Evolutionary conservation across 2,797 vertebrate species (phyloP), one percentile per base, ranked within the genome.

Genomic region (Valencia hispanica): DNA sequence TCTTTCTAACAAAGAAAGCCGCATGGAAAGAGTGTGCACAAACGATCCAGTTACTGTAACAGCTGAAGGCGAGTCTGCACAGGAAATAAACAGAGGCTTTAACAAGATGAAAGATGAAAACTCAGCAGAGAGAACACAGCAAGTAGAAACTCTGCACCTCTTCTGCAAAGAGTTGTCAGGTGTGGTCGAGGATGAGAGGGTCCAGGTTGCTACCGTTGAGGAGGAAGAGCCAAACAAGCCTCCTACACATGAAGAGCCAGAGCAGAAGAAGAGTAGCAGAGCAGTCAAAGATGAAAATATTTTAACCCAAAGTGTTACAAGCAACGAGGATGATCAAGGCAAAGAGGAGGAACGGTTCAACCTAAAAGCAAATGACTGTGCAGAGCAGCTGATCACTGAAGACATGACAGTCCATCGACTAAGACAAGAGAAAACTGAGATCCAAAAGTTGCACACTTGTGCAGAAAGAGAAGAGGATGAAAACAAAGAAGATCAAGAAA

Each of bases 41-140:
- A 2, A 12, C 74, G 7, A 74, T 5, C 69, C 72, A 4, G n/a
- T 72, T 75, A 74, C 81, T 25, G 77, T 79, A 73, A 84, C 79
- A 61, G 45, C 75, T 4, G 50, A 86, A 80, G 79, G 81, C 25
- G 59, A 87, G 77, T 79, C 77, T 39, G 78, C 18, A 80, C 79
- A 73, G 93, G 91, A 94, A 92, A 78, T n/a, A 17, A 78, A 70
- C 0, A 0, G n/a, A 50, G 85, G 74, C 57, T 79, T 88, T 55
- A 75, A 84, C 88, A 85, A 5, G 57, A 14, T 59, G 57, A 75
- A 66, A 47, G n/a, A 55, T 10, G 25, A 79, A 72, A 77, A 50
- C 34, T 45, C 48, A 6, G 59, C 77, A 1, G 63, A 83, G 17
- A 34, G 1, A 53, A 61, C 1, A 72, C 15, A 53, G 43, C 15